Conservation (phyloP, 2,113 vertebrate species). For the Gopherus evgoodei region DNA sequence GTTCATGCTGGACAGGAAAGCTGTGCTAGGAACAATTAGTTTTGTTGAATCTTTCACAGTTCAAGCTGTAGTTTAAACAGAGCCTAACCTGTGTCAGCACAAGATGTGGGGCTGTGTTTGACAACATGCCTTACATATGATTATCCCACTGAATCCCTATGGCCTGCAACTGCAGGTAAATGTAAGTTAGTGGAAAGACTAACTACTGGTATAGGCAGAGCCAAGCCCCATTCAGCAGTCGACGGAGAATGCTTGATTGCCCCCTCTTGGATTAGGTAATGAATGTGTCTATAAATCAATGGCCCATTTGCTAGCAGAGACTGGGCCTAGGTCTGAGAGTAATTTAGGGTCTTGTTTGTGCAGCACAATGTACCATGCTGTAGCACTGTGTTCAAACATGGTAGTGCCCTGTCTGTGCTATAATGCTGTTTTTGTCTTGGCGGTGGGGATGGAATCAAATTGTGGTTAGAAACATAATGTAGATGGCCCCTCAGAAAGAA, state of each 20-base stretch:
- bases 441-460: not conserved
- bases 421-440: not conserved
- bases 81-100: rapidly evolving
- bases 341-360: not conserved
- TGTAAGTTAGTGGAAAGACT: not conserved
- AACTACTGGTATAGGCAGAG: not conserved
- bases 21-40: not conserved
- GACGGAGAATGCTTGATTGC: not conserved
- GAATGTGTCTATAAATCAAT: rapidly evolving
- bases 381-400: not conserved
- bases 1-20: not conserved
- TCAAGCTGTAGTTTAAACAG: not conserved
- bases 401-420: not conserved
- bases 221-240: not conserved
- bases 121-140: not conserved
- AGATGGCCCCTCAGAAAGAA: not conserved
- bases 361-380: not conserved
- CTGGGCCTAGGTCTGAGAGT: not conserved
- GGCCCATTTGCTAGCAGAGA: not conserved
- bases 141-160: not conserved
- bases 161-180: not conserved
- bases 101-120: rapidly evolving
- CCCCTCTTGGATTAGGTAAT: not conserved
- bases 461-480: not conserved
- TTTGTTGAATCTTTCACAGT: not conserved